These are phyloP conservation scores for Chrysolophus pictus DNA, from an alignment of 2,797 vertebrate species.

Conservation along the genomic window DNA sequence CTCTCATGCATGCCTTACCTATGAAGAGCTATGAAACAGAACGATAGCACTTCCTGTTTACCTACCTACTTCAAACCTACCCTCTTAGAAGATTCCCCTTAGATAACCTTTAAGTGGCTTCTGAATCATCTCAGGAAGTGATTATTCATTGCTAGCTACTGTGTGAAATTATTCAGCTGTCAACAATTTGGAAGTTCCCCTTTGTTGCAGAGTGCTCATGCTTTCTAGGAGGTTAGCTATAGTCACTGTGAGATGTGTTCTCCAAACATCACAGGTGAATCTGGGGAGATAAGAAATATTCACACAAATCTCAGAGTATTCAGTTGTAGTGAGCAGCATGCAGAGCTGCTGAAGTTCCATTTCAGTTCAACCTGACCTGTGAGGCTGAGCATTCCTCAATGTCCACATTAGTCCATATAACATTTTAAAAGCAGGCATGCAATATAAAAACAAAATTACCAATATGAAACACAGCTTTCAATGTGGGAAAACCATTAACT, in stretches of 20 bases:
- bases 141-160: neutral
- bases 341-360: neutral
- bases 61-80: neutral
- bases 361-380: neutral
- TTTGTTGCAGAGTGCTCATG: neutral
- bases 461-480: neutral
- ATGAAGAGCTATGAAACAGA: neutral
- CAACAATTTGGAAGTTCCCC: neutral
- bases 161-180: neutral
- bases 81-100: neutral
- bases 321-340: neutral
- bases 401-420: neutral
- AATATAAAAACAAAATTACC: neutral
- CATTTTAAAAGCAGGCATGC: neutral
- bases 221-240: neutral
- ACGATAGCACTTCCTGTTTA: neutral
- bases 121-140: neutral
- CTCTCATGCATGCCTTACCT: neutral
- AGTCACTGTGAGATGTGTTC: neutral
- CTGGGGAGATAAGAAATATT: fast-evolving
- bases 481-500: neutral
- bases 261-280: neutral
- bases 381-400: neutral
- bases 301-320: neutral
- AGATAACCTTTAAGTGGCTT: neutral